phyloP scores from a whole-genome alignment of 2,113 vertebrate genomes.

The Equus quagga region DNA sequence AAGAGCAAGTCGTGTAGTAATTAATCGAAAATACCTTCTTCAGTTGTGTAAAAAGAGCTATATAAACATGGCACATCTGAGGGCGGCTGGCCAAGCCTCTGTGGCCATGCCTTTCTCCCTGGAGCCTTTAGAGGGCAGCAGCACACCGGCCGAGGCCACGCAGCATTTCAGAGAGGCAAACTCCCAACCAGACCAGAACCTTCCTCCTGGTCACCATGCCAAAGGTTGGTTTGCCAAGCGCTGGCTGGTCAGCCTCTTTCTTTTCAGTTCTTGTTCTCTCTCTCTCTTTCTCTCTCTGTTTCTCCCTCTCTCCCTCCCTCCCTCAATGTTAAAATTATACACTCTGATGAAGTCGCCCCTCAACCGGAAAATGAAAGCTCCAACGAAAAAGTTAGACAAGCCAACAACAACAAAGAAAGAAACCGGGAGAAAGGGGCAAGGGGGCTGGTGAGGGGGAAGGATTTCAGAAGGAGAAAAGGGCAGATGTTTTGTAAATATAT shows the following conservation, averaged over 20 bases:
- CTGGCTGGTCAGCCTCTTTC: constrained; percentile 64
- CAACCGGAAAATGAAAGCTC: constrained; percentile 70
- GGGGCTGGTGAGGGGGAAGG: constrained; percentile 65
- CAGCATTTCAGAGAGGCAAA: background rate
- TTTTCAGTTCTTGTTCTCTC: background rate
- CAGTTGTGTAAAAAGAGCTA: constrained; percentile 74
- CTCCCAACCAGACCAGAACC: constrained; percentile 77
- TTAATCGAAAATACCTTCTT: constrained; percentile 50
- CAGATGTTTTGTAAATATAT: constrained; percentile 80
- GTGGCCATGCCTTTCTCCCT: constrained; percentile 39
- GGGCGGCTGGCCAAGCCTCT: constrained; percentile 38
- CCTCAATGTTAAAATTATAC: constrained; percentile 77
- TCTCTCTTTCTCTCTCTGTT: background rate
- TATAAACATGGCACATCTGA: constrained; percentile 75
- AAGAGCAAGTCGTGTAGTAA: constrained; percentile 32
- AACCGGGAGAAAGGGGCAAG: constrained; percentile 65
- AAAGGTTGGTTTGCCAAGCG: constrained; percentile 82
- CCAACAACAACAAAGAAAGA: constrained; percentile 75
- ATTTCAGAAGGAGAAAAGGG: constrained; percentile 76
- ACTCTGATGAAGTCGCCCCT: constrained; percentile 70
- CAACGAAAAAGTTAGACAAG: constrained; percentile 69
- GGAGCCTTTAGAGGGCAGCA: constrained; percentile 86
- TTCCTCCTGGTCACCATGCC: constrained; percentile 82
- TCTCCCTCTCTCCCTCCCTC: background rate
- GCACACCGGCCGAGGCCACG: constrained; percentile 59